Percentiles rank a stretch among this genome's conserved stretches.
Evolutionary conservation across 2,888 invertebrate genomes (phyloP).

Genomic region (Andrena haemorrhoa): DNA sequence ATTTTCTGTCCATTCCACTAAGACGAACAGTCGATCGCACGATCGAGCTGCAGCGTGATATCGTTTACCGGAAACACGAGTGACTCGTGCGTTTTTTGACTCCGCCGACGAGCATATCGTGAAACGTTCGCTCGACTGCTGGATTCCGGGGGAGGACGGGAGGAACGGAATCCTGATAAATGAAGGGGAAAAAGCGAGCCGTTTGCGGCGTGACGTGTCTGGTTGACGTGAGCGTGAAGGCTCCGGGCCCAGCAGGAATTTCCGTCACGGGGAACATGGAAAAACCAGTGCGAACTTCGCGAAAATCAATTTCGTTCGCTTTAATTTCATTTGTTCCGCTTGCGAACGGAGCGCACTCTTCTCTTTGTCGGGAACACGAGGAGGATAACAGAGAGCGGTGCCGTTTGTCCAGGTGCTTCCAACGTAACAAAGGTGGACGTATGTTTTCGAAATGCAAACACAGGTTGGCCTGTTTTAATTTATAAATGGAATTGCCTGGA

Average conservation of each 20-base stretch:
- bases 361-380: constrained; percentile 11
- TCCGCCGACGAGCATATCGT: not conserved
- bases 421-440: not conserved
- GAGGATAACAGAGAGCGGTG: not conserved
- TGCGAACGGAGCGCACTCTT: not conserved
- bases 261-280: constrained; percentile 2
- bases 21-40: not conserved
- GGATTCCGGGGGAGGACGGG: not conserved
- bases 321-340: constrained; percentile 10
- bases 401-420: not conserved
- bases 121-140: not conserved
- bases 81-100: not conserved
- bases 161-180: not conserved
- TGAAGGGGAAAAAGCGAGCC: not conserved
- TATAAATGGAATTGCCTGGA: no score
- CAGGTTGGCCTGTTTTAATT: no score
- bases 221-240: not conserved
- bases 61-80: not conserved
- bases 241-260: not conserved
- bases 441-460: no score
- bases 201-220: not conserved
- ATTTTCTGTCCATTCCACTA: not conserved
- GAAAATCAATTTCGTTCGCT: constrained; percentile 26
- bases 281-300: constrained; percentile 12
- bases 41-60: not conserved